These are phyloP conservation scores for Amphipyra berbera DNA, from an alignment of 2,888 invertebrate genomes.

Conservation along the genomic window DNA sequence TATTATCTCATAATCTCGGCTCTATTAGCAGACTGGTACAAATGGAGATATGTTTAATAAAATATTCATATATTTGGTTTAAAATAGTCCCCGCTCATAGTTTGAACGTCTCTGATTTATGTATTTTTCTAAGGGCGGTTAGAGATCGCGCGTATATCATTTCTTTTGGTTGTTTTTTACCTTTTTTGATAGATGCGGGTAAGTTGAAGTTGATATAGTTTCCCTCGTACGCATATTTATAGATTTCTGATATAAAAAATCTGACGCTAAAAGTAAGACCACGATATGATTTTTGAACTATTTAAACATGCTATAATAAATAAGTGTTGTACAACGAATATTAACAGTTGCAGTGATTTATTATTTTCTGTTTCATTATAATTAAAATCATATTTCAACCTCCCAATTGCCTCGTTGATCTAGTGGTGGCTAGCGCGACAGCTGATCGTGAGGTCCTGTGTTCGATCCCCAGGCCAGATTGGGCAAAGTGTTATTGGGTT, in stretches of 20 bases:
- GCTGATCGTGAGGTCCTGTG: no score
- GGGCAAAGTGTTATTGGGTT: no score
- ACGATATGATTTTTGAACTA: not conserved
- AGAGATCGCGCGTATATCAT: conserved; percentile 3
- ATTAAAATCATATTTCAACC: not conserved
- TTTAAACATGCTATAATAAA: no score
- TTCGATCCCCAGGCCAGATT: no score
- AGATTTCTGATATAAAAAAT: no score
- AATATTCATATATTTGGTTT: conserved; percentile 8
- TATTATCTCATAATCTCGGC: conserved; percentile 37
- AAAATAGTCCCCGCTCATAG: not conserved
- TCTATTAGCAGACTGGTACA: conserved; percentile 20
- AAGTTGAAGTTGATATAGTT: not conserved
- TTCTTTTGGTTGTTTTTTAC: not conserved
- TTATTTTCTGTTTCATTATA: not conserved
- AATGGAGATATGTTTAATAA: conserved; percentile 17
- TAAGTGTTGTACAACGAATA: no score
- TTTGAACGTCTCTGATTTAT: conserved; percentile 3
- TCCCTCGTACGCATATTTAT: not conserved
- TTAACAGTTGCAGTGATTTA: not conserved
- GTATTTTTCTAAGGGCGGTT: conserved; percentile 8
- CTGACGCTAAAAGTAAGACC: not conserved
- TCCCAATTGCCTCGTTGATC: no score
- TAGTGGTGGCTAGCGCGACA: no score
- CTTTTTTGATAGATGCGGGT: not conserved